Conservation (phyloP, 23 tunicate genomes). For the Oikopleura vanhoeffeni region DNA sequence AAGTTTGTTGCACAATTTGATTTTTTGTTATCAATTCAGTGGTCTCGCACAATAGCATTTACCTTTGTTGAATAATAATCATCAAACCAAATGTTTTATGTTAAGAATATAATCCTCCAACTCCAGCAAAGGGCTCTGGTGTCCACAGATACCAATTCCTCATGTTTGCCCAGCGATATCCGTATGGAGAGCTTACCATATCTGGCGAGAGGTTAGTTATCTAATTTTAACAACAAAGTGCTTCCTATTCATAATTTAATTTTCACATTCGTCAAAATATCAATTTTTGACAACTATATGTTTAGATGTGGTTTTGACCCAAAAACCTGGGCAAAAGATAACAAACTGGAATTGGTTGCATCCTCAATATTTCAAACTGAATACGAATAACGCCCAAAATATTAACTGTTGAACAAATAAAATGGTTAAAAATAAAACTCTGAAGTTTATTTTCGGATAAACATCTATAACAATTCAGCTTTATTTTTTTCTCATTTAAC, state of each 20-base stretch:
- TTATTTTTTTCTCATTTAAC: no score
- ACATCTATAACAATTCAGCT: no score
- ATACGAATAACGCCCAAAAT: slow-evolving; percentile 15
- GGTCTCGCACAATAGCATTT: no score
- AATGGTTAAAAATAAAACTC: no score
- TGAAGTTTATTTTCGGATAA: no score
- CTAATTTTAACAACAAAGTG: no score
- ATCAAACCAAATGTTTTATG: not conserved
- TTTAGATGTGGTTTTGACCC: slow-evolving; percentile 9
- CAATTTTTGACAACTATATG: not conserved
- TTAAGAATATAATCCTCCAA: slow-evolving; percentile 13
- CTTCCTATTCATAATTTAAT: no score
- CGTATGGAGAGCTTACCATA: not conserved
- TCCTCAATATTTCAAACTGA: not conserved
- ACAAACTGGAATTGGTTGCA: slow-evolving; percentile 8
- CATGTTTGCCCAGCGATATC: not conserved
- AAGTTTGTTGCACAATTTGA: no score
- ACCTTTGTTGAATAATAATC: not conserved
- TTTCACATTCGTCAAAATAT: no score
- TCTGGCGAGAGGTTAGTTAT: not conserved
- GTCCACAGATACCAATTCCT: not conserved
- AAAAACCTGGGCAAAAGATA: slow-evolving; percentile 7
- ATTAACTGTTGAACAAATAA: no score
- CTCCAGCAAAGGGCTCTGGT: slow-evolving; percentile 15
- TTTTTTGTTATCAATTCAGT: no score